Evolutionary conservation across 2,113 vertebrate species (phyloP).

Genomic region (Delphinapterus leucas): DNA sequence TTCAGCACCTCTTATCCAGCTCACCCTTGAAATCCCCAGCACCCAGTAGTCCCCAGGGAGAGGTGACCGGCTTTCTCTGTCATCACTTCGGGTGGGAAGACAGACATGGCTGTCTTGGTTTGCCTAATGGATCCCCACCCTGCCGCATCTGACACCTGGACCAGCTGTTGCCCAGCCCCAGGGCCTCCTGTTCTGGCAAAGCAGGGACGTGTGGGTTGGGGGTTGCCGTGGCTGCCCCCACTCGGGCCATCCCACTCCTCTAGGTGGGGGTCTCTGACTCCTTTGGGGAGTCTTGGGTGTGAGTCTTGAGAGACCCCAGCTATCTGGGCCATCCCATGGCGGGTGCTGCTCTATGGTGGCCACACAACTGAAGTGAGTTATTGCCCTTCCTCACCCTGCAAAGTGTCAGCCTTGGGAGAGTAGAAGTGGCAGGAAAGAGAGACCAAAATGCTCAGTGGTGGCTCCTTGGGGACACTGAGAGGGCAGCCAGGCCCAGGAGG

Average conservation of each 20-base stretch:
- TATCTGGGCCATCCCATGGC: neutral
- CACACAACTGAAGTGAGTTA: neutral
- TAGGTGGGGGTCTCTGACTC: neutral
- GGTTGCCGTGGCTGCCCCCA: no score
- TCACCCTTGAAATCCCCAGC: neutral
- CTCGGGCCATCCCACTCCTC: neutral
- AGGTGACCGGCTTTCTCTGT: slow-evolving; percentile 21
- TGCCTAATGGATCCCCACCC: neutral
- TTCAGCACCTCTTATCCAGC: slow-evolving; percentile 31
- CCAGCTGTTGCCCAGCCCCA: neutral
- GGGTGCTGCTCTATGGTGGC: neutral
- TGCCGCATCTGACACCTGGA: neutral
- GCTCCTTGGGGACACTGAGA: neutral
- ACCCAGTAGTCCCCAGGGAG: neutral
- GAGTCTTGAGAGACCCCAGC: neutral
- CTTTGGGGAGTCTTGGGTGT: neutral
- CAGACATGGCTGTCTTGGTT: neutral
- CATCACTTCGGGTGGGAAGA: neutral
- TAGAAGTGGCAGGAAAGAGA: neutral
- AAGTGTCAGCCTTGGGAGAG: neutral
- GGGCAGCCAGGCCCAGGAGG: neutral
- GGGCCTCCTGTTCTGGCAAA: neutral
- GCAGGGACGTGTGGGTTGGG: neutral
- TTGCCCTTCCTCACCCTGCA: neutral
- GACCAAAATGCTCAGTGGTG: neutral